Conservation (phyloP, 2,113 vertebrate species). For the zebrafish (Danio rerio) region DNA sequence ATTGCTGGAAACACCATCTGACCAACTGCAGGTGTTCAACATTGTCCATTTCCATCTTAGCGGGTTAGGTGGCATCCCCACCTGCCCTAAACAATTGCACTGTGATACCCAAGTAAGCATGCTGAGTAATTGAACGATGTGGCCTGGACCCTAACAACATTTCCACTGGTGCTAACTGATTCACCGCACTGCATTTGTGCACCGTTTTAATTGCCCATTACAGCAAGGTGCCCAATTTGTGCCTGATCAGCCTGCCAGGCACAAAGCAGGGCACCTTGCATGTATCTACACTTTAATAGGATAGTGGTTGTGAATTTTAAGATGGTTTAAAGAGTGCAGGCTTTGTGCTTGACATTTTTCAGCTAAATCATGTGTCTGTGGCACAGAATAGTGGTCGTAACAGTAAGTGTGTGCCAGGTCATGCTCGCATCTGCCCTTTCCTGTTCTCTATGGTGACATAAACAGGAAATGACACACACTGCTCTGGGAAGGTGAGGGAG, state of each 20-base stretch:
- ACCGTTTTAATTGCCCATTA: background rate
- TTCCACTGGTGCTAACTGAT: background rate
- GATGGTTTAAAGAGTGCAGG: background rate
- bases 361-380: background rate
- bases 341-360: slow-evolving; percentile 6
- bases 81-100: slow-evolving; percentile 43
- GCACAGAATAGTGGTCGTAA: slow-evolving; percentile 14
- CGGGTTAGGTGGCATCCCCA: slow-evolving; percentile 24
- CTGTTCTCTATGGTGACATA: slow-evolving; percentile 22
- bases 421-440: slow-evolving; percentile 26
- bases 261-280: background rate
- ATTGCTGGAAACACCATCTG: slow-evolving; percentile 11
- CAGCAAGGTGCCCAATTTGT: background rate
- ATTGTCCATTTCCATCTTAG: slow-evolving; percentile 34
- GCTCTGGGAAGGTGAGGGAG: slow-evolving; percentile 14
- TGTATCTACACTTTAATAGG: background rate
- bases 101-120: slow-evolving; percentile 33
- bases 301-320: background rate
- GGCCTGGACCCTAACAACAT: background rate
- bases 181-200: slow-evolving; percentile 2
- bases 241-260: background rate
- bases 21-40: slow-evolving; percentile 33
- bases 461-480: slow-evolving; percentile 28
- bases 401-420: background rate
- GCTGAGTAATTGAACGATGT: slow-evolving; percentile 8